Conservation (phyloP, 2,113 vertebrate genomes). For the Pygathrix nemaeus region DNA sequence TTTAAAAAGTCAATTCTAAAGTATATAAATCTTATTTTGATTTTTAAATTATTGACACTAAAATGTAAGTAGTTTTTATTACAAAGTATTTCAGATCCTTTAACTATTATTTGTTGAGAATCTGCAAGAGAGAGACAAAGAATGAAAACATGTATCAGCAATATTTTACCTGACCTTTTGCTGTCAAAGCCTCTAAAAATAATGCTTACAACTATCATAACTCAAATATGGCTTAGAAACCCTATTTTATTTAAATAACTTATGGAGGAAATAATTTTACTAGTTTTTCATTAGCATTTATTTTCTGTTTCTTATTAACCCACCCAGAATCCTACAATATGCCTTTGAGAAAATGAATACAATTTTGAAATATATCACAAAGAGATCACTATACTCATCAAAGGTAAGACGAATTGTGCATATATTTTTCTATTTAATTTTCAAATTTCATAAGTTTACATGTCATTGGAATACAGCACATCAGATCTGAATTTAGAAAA, state of each 20-base stretch:
- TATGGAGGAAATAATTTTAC: not conserved
- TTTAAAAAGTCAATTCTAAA: not conserved
- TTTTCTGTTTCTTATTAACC: not conserved
- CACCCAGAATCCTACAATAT: not conserved
- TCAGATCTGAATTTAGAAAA: not conserved
- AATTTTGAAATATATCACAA: not conserved
- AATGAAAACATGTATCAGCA: not conserved
- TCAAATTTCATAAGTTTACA: not conserved
- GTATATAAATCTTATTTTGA: not conserved
- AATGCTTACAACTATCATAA: not conserved
- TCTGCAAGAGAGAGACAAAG: not conserved
- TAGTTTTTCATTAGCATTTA: not conserved
- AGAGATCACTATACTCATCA: not conserved
- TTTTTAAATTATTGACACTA: not conserved
- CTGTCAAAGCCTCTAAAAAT: not conserved
- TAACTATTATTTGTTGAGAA: not conserved
- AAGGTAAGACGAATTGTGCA: not conserved
- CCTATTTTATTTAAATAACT: not conserved
- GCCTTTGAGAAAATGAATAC: not conserved
- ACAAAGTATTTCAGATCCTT: not conserved
- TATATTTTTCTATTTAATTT: not conserved
- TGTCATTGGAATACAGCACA: not conserved
- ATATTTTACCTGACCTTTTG: not conserved
- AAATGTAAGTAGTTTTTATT: not conserved
- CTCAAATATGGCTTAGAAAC: not conserved